A percentile compares a stretch with the other conserved stretches of the same genome.
Conservation (phyloP, 2,113 vertebrate genomes). For the Seriola dumerili region DNA sequence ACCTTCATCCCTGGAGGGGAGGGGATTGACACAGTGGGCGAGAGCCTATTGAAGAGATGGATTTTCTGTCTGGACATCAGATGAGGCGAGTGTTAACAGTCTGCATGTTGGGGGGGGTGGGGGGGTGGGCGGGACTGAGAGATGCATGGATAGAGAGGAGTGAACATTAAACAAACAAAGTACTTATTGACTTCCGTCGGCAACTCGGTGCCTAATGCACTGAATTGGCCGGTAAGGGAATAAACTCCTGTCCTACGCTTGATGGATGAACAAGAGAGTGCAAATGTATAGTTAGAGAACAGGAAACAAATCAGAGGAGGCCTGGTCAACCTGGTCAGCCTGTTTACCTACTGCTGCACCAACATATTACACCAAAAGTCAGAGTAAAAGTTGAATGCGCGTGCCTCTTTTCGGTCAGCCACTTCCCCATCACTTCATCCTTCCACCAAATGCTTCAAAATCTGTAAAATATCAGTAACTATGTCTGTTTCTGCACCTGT, state of each 20-base stretch:
- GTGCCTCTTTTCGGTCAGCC: background rate
- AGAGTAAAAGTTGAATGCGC: background rate
- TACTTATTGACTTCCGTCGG: slow-evolving; percentile 68
- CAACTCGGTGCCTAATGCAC: slow-evolving; percentile 35
- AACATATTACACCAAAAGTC: background rate
- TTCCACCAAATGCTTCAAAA: background rate
- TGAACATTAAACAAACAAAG: slow-evolving; percentile 71
- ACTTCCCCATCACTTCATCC: background rate
- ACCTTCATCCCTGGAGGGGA: slow-evolving; percentile 10
- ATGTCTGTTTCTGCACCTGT: background rate
- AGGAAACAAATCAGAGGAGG: slow-evolving; percentile 9
- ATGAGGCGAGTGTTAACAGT: slow-evolving; percentile 61
- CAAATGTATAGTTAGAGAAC: background rate
- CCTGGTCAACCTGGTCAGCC: slow-evolving; percentile 7
- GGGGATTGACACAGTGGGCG: slow-evolving; percentile 23
- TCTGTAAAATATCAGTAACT: background rate
- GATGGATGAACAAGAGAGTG: slow-evolving; percentile 50
- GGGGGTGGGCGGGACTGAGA: background rate
- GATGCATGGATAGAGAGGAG: slow-evolving; percentile 28
- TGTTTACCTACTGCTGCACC: background rate
- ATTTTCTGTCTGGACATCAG: slow-evolving; percentile 61
- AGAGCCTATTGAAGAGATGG: slow-evolving; percentile 42
- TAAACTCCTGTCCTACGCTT: slow-evolving; percentile 34
- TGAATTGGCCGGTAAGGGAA: slow-evolving; percentile 34
- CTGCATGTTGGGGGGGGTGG: slow-evolving; percentile 32